Evolutionary conservation across 2,113 vertebrate species (phyloP).

Genomic region (Lycocorax pyrrhopterus): DNA sequence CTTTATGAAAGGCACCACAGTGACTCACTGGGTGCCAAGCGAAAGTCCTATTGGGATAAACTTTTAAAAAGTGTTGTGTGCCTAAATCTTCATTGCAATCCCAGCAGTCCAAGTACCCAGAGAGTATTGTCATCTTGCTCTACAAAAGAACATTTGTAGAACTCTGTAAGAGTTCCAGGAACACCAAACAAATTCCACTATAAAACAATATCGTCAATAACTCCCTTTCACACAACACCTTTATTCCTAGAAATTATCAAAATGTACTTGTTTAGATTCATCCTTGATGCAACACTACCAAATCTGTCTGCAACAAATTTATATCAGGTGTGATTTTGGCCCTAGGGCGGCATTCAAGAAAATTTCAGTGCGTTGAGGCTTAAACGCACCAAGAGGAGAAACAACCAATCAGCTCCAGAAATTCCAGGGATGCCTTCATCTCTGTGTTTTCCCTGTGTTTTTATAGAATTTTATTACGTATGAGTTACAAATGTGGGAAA

Average conservation of each 20-base stretch:
- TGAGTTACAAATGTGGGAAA: constrained; percentile 58
- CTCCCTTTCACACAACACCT: background rate
- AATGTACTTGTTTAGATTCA: background rate
- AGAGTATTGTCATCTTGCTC: background rate
- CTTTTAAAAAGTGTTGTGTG: background rate
- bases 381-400: background rate
- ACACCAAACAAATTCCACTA: background rate
- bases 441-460: constrained; percentile 39
- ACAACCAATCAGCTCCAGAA: constrained; percentile 31
- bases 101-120: background rate
- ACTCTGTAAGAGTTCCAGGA: background rate
- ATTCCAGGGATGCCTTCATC: constrained; percentile 31
- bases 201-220: background rate
- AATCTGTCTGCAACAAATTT: background rate
- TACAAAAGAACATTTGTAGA: background rate
- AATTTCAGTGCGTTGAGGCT: background rate
- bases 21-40: background rate
- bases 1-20: background rate
- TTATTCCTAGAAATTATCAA: background rate
- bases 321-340: background rate
- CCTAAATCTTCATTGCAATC: background rate
- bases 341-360: background rate
- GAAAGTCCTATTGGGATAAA: background rate
- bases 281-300: background rate
- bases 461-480: constrained; percentile 44